Evolutionary conservation across 2,113 vertebrate genomes (phyloP).

Genomic region (Hippocampus guttulatus): DNA sequence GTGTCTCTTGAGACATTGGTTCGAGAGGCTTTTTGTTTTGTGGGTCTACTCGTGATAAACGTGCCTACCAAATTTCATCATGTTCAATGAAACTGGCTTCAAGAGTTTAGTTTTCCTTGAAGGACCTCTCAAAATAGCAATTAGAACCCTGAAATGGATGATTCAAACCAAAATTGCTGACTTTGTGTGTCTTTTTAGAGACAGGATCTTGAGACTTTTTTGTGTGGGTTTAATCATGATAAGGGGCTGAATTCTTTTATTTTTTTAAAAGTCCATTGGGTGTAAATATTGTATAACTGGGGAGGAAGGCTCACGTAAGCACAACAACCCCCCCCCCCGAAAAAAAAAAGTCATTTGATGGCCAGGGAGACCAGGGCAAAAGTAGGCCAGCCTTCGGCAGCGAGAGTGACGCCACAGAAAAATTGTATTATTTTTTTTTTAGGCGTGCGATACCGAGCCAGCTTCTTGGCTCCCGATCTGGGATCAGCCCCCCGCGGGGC

Average conservation of each 20-base stretch:
- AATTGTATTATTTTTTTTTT: background rate
- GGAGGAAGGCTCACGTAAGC: background rate
- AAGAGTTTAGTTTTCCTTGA: background rate
- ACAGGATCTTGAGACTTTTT: background rate
- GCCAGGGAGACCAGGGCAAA: conserved; percentile 34
- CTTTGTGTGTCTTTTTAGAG: no score
- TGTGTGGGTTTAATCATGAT: background rate
- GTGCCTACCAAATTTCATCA: background rate
- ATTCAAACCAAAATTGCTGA: no score
- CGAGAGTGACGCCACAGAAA: conserved; percentile 34
- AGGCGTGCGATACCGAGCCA: conserved; percentile 24
- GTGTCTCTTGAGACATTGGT: background rate
- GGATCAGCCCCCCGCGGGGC: conserved; percentile 44
- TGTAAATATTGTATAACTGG: background rate
- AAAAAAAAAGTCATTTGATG: conserved; percentile 1
- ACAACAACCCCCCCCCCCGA: background rate
- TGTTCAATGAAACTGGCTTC: background rate
- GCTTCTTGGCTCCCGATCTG: conserved; percentile 39
- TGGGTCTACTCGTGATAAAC: background rate
- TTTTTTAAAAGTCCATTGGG: background rate
- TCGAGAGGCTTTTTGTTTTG: background rate
- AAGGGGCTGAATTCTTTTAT: background rate
- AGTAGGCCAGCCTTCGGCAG: conserved; percentile 50
- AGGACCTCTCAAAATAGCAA: background rate
- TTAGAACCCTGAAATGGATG: background rate